Evolutionary conservation across 2,888 invertebrate species (phyloP).

Genomic region (Drosophila macrospina): DNA sequence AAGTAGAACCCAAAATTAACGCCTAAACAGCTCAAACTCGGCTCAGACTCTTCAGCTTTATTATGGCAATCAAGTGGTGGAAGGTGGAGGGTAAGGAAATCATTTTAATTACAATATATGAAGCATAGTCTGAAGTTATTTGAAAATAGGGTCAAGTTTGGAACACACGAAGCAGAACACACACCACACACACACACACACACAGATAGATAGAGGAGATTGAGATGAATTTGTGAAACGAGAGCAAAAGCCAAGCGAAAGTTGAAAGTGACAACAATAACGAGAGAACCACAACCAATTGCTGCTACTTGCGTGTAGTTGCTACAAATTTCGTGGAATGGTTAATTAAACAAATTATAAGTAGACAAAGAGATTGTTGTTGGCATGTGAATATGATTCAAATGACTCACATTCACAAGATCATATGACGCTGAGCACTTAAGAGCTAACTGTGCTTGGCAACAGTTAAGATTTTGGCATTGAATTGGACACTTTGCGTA

Average conservation of each 20-base stretch:
- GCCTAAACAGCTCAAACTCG: conserved; percentile 61
- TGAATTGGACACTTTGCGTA: conserved; percentile 49
- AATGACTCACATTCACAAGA: conserved; percentile 6
- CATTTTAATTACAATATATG: conserved; percentile 58
- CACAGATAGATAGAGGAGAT: not conserved
- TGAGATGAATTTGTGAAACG: conserved; percentile 44
- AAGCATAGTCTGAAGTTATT: conserved; percentile 39
- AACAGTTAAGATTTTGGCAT: conserved; percentile 43
- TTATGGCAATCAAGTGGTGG: conserved; percentile 66
- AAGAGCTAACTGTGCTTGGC: conserved; percentile 25
- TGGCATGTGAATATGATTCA: not conserved
- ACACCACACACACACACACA: conserved; percentile 17
- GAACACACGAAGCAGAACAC: conserved; percentile 55
- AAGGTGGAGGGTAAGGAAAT: not conserved
- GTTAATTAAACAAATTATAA: conserved; percentile 20
- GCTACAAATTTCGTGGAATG: conserved; percentile 8
- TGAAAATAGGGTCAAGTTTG: conserved; percentile 70
- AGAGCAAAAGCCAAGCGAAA: conserved; percentile 69
- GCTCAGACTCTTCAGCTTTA: conserved; percentile 30
- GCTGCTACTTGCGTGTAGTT: conserved; percentile 18
- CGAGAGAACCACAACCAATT: not conserved
- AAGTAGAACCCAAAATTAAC: conserved; percentile 76
- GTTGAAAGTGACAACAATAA: conserved; percentile 72
- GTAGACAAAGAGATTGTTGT: not conserved
- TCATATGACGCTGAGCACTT: conserved; percentile 19